Base-by-base conservation (phyloP, 2,888 invertebrate species). In the Diaperis boleti region DNA sequence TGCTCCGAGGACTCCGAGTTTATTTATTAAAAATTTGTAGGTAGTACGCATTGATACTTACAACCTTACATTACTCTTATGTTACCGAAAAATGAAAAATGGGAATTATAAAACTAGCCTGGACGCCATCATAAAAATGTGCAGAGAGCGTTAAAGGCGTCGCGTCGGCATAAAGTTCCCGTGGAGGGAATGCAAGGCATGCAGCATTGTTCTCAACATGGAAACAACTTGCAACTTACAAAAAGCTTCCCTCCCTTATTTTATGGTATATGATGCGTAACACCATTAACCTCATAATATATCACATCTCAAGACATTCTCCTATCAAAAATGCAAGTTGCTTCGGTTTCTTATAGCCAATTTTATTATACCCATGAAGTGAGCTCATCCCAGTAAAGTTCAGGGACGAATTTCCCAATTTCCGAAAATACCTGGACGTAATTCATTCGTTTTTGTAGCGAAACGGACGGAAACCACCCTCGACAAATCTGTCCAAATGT, bases 211-310 rank as follows among this genome's bases (percentile, higher is more conserved):
- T 49, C 59, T 39, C 52, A 39, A 52, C 52, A 33, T 33, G 20
- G 49, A 49, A 52, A 37, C 59, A 59, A 59, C 49, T 59, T 47
- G 59, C 59, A 59, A 37, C 52, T 50, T 52, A 44, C 59, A 60
- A 60, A 60, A 59, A 59, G 45, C 47, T 29, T 55, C 55, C 61
- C 61, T 55, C 45, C 54, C 72, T 70, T 73, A 72, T 72, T 71
- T 71, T 68, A 70, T 70, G 71, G 67, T 71, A 70, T 68, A 73
- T 71, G 72, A 70, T 67, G 70, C 72, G 71, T 66, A 70, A 71
- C 70, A 67, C 69, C 68, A 64, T 66, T 66, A 64, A 64, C 55
- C 68, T 41, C 62, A 59, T 59, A 55, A 63, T 72, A 69, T 71
- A 69, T 71, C 71, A 72, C 63, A 65, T 57, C 42, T 54, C 66